Percentiles rank a stretch among this genome's conserved stretches.
phyloP scores from a whole-genome alignment of 2,113 vertebrate species.

The Oreocharis arfaki region DNA sequence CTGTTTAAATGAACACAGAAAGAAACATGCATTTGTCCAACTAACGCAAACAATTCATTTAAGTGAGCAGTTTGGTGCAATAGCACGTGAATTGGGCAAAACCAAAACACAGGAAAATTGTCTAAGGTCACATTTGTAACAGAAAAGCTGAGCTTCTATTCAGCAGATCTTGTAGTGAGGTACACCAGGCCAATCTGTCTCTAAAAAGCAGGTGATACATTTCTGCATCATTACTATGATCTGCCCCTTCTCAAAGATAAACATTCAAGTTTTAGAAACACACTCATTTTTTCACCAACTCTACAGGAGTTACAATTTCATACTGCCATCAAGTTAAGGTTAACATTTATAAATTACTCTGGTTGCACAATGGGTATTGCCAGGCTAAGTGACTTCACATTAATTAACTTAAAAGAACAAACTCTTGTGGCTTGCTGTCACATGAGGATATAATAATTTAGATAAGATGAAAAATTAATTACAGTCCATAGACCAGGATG shows the following conservation, averaged over 20 bases:
- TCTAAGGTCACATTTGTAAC: not conserved
- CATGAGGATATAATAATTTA: conserved; percentile 5
- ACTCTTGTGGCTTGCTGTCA: conserved; percentile 38
- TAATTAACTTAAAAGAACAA: conserved; percentile 42
- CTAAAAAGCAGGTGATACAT: not conserved
- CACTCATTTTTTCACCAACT: not conserved
- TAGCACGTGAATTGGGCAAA: not conserved
- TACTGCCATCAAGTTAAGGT: conserved; percentile 20
- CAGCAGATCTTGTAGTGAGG: not conserved
- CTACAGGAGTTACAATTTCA: conserved; percentile 14
- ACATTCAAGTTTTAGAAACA: not conserved
- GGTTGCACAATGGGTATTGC: conserved; percentile 51
- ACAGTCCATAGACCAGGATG: not conserved
- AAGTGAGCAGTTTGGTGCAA: not conserved
- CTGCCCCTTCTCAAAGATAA: not conserved
- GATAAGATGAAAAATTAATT: conserved; percentile 53
- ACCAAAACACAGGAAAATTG: not conserved
- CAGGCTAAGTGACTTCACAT: conserved; percentile 48
- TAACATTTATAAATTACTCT: conserved; percentile 61
- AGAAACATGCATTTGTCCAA: not conserved
- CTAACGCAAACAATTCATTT: not conserved
- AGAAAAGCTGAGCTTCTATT: not conserved
- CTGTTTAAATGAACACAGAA: not conserved
- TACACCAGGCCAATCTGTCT: not conserved
- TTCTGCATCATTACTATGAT: not conserved